Percentiles rank a stretch among this genome's conserved stretches.
Conservation (phyloP, 2,797 vertebrate species). For the Pelobates cultripes region DNA sequence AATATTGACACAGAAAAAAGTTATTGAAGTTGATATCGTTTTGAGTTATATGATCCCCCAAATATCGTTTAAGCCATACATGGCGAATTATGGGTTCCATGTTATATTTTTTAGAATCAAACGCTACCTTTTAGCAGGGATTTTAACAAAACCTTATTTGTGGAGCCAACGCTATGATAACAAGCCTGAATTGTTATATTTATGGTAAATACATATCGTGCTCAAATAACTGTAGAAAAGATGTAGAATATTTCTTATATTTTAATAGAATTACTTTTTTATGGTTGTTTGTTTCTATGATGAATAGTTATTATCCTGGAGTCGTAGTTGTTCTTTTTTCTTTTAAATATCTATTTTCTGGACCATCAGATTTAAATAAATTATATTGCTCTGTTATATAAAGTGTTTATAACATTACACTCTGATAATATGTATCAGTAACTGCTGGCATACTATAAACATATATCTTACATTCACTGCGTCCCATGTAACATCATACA, state of each 20-base stretch:
- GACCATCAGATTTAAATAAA: slow-evolving; percentile 12
- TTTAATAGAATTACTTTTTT: neutral
- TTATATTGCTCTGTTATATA: slow-evolving; percentile 24
- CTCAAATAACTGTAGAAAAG: neutral
- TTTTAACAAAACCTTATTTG: too few relatives aligned
- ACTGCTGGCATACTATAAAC: neutral
- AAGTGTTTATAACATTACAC: slow-evolving; percentile 8
- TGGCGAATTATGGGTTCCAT: too few relatives aligned
- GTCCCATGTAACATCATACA: slow-evolving; percentile 35
- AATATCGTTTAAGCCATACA: too few relatives aligned
- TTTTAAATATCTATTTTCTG: neutral
- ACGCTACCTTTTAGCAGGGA: too few relatives aligned
- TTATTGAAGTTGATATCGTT: slow-evolving; percentile 3
- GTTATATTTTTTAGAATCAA: too few relatives aligned
- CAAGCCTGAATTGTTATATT: too few relatives aligned
- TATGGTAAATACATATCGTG: neutral
- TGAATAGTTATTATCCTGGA: neutral
- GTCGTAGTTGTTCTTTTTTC: neutral
- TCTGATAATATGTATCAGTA: slow-evolving; percentile 16
- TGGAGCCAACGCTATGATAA: too few relatives aligned
- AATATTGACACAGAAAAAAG: neutral
- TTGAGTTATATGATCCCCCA: neutral
- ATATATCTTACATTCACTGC: slow-evolving; percentile 32
- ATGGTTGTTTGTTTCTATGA: neutral
- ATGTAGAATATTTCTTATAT: neutral